Evolutionary conservation across 2,888 invertebrate species (phyloP).

Genomic region (Troides oblongomaculatus): DNA sequence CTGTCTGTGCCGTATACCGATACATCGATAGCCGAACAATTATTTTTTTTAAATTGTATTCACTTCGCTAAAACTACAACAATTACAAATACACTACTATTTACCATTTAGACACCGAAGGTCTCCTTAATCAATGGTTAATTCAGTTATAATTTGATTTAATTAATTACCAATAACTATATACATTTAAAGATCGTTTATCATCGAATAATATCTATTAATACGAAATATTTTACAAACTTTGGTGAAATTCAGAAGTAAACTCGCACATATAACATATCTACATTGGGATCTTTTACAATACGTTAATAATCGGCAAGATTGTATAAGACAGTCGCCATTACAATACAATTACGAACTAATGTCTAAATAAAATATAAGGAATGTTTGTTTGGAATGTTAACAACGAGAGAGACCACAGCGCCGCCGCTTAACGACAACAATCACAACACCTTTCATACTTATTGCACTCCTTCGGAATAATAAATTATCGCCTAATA

Average conservation of each 20-base stretch:
- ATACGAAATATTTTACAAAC: constrained; percentile 79
- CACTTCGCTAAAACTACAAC: constrained; percentile 76
- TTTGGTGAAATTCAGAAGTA: constrained; percentile 77
- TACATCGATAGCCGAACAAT: constrained; percentile 47
- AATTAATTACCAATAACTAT: constrained; percentile 71
- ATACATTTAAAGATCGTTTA: constrained; percentile 77
- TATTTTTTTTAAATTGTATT: constrained; percentile 44
- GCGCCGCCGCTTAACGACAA: constrained; percentile 56
- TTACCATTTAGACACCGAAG: constrained; percentile 75
- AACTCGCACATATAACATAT: constrained; percentile 69
- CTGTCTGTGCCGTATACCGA: constrained; percentile 45
- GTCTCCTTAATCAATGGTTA: constrained; percentile 68
- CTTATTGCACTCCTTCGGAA: constrained; percentile 79
- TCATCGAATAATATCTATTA: constrained; percentile 73
- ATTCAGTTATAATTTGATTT: constrained; percentile 64
- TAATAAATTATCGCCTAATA: constrained; percentile 71
- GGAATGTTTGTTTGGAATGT: constrained; percentile 70
- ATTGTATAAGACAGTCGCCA: constrained; percentile 37
- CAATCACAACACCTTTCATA: constrained; percentile 77
- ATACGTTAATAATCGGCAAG: constrained; percentile 44
- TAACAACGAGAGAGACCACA: constrained; percentile 54
- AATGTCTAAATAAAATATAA: constrained; percentile 45
- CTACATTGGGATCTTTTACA: constrained; percentile 54
- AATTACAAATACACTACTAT: constrained; percentile 78
- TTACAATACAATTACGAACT: constrained; percentile 39